Evolutionary conservation across 2,888 invertebrate genomes (phyloP), one percentile per base, ranked within the genome.

Genomic region (Spilarctia lutea): DNA sequence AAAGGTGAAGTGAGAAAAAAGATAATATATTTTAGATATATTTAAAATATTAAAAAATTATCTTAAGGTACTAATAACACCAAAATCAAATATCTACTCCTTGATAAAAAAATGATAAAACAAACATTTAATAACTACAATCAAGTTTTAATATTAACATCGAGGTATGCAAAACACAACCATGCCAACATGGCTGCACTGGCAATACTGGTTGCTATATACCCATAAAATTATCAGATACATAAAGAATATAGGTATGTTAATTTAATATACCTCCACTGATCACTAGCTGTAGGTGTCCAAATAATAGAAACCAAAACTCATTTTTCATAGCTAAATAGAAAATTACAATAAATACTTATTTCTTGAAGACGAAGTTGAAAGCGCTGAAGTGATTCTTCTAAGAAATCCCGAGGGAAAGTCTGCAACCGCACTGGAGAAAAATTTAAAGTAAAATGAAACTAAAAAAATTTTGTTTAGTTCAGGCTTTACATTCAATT

Each of bases 211-310:
- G 16, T 60, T 27, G 60, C 27, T 16, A 3, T 60, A 30, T 60
- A 27, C 6, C 2, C 11, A 18, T 18, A 7, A 18, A 60, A 2
- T 60, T 60, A 11, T 0, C 39, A 39, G 10, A 39, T 11, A 39
- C 39, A 39, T 39, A 39, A 39, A 39, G 39, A 39, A 20, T 20
- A 20, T 33, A 68, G 20, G 2, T 52, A n/a, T 33, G 35, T 48
- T 52, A 1, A 4, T 33, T 35, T 30, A 11, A 30, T 56, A 52
- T 69, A 63, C 10, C 56, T 71, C 20, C 27, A 75, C 60, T 75
- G 80, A 75, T 81, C 81, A 76, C 80, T 83, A 79, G 24, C 70
- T 73, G 76, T 76, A 48, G 67, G 72, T 75, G 74, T 30, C 63
- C 3, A 18, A 71, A 75, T 73, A 77, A 75, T 75, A 78, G 75